Conservation (phyloP, 2,113 vertebrate species). For the Lichenostomus cassidix region DNA sequence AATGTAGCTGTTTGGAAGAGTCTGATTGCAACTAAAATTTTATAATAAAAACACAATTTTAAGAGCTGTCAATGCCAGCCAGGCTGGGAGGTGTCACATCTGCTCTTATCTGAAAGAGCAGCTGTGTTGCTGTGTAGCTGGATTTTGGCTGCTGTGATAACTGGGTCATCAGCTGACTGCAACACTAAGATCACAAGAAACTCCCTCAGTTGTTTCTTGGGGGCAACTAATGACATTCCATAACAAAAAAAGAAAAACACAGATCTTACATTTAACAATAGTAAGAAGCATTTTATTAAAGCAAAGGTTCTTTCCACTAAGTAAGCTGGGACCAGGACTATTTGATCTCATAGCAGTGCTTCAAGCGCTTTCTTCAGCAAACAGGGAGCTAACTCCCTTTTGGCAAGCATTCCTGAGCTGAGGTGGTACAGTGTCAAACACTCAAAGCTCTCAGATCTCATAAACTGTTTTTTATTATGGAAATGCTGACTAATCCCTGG, state of each 20-base stretch:
- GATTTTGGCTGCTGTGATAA: slow-evolving; percentile 39
- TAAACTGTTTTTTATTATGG: neutral
- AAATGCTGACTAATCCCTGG: neutral
- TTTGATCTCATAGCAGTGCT: neutral
- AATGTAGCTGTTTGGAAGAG: neutral
- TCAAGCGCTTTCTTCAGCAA: neutral
- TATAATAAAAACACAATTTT: neutral
- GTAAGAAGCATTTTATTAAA: neutral
- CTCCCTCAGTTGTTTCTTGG: neutral
- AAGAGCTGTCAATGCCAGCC: neutral
- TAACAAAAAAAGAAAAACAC: neutral
- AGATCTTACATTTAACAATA: neutral
- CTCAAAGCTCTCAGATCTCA: neutral
- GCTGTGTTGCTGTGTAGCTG: neutral
- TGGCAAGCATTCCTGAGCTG: neutral
- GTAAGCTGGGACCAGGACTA: neutral
- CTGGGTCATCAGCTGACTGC: slow-evolving; percentile 1
- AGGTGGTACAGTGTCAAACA: neutral
- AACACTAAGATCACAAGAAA: neutral
- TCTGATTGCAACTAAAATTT: neutral
- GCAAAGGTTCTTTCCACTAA: neutral
- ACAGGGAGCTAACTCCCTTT: neutral
- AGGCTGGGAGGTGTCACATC: neutral
- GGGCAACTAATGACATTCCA: neutral
- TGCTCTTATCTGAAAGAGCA: slow-evolving; percentile 37